Conservation (phyloP, 2,113 vertebrate genomes). For the Ranitomeya imitator region DNA sequence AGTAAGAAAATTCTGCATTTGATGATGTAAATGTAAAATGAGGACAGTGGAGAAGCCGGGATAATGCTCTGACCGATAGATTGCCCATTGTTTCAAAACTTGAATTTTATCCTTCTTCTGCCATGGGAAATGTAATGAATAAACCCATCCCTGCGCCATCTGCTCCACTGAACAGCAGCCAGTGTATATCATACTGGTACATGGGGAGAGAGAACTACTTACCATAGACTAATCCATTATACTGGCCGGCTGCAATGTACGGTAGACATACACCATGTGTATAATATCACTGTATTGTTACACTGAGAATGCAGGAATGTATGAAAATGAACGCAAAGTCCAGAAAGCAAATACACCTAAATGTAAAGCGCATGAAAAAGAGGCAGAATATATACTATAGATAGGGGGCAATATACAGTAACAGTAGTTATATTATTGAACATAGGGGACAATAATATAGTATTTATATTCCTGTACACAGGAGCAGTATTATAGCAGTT, state of each 20-base stretch:
- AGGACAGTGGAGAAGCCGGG: slow-evolving; percentile 9
- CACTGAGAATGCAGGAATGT: not conserved
- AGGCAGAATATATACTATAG: too few relatives aligned
- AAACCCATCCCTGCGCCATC: slow-evolving; percentile 49
- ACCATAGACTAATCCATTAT: not conserved
- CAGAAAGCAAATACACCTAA: too few relatives aligned
- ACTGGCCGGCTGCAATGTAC: not conserved
- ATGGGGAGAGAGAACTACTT: slow-evolving; percentile 16
- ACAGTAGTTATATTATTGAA: not conserved
- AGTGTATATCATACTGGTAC: slow-evolving; percentile 30
- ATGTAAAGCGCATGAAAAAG: too few relatives aligned
- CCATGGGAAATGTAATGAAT: slow-evolving; percentile 54
- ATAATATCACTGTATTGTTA: not conserved
- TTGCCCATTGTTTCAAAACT: slow-evolving; percentile 41
- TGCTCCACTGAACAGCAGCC: slow-evolving; percentile 49
- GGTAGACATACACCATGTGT: not conserved
- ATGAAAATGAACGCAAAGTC: not conserved
- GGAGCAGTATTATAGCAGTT: not conserved
- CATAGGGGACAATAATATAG: not conserved
- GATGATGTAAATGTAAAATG: slow-evolving; percentile 31
- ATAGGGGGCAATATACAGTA: not conserved
- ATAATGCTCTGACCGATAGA: slow-evolving; percentile 32
- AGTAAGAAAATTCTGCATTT: slow-evolving; percentile 13
- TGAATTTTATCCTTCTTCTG: slow-evolving; percentile 37
- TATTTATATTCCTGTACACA: not conserved